Evolutionary conservation across 1,140 invertebrate species (phyloP), one percentile per base, ranked within the genome.

Genomic region (Zaprionus tsacasi): DNA sequence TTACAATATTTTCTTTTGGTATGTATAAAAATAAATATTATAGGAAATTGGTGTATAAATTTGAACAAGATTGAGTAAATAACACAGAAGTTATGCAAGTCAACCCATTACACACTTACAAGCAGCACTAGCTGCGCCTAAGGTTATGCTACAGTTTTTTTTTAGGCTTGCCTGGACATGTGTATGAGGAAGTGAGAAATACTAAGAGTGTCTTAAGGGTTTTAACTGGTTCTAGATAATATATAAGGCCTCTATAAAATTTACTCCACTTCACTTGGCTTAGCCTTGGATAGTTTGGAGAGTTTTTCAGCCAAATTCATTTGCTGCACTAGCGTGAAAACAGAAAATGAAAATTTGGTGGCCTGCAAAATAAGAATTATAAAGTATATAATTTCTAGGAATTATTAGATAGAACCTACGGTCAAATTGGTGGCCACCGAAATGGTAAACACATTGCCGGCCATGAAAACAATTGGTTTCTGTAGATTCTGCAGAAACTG

Each of bases 341-440:
- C 85, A 0, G 85, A 89, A 45, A 89, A 89, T 3, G 81, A 81
- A 52, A 89, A 89, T 38, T 89, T 89, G 3, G 71, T 81, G 45
- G 88, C 78, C 85, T 89, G 43, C 13, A 57, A 33, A 13, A 10
- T 0, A 12, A 7, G 7, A 50, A 50, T 17, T 1, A 1, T 2
- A 12, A 17, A 25, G 5, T 25, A 12, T 5, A 12, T 21, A 25
- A 21, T 6, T 1, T 10, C 5, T 8, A 10, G 45, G 10, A 5
- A 40, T 1, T 40, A 13, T 40, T n/a, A 40, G 27, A 1, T 3
- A 13, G 3, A 25, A 38, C 81, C 79, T 58, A 89, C 85, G 52
- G 63, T 81, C 3, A 89, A 72, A 50, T 85, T 89, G 2, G 85
- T 89, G 25, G 81, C 85, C 35, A 89, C 81, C n/a, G 85, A 85